A percentile compares a stretch with the other conserved stretches of the same genome.
Conservation (phyloP, 30 jellyfish, hydroid and myxozoan species). For the Hydractinia symbiolongicarpus region DNA sequence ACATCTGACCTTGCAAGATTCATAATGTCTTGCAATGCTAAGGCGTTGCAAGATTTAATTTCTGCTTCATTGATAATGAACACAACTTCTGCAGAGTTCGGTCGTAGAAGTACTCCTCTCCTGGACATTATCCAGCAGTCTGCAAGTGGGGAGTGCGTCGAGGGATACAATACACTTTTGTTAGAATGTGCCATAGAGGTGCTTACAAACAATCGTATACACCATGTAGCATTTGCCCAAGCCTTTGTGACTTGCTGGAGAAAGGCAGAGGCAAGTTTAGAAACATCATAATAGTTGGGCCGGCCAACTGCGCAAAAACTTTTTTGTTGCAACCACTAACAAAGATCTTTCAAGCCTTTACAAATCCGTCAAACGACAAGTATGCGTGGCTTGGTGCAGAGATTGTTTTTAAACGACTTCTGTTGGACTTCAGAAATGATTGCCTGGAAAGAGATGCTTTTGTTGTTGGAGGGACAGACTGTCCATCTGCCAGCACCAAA, state of each 20-base stretch:
- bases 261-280: background rate
- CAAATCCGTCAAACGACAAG: slow-evolving; percentile 1
- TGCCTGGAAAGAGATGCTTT: background rate
- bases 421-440: background rate
- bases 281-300: slow-evolving; percentile 1
- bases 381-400: slow-evolving; percentile 3
- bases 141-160: background rate
- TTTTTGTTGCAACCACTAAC: background rate
- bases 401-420: background rate
- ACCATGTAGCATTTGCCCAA: background rate
- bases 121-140: background rate
- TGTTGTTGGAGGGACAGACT: background rate
- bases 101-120: background rate
- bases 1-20: background rate
- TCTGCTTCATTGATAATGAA: background rate
- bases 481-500: slow-evolving; percentile 4
- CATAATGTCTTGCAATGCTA: too few relatives aligned
- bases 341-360: background rate
- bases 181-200: background rate
- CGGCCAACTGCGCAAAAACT: slow-evolving; percentile 2
- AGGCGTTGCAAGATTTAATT: too few relatives aligned
- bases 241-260: background rate
- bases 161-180: background rate
- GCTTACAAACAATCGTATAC: background rate
- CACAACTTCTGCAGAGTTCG: background rate